Evolutionary conservation across 1,140 invertebrate genomes (phyloP).

Genomic region (Rhopalosiphum maidis): DNA sequence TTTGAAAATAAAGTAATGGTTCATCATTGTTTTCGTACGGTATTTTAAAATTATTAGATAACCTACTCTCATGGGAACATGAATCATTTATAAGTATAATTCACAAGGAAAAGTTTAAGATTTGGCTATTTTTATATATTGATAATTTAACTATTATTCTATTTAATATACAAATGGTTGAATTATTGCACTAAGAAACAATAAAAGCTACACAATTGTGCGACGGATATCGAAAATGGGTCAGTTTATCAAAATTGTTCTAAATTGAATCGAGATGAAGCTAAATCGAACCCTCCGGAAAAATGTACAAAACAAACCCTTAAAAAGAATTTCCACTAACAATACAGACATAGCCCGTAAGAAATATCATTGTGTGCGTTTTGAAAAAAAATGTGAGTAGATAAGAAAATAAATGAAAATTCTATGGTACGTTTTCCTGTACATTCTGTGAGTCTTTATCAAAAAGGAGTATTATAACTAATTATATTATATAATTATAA

Average conservation of each 20-base stretch:
- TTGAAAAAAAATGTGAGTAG: background rate
- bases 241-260: background rate
- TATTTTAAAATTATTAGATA: background rate
- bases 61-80: background rate
- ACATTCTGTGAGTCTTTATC: background rate
- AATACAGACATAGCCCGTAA: background rate
- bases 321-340: background rate
- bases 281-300: background rate
- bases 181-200: background rate
- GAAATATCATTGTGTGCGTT: background rate
- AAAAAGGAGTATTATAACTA: background rate
- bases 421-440: background rate
- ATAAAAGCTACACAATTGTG: background rate
- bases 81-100: background rate
- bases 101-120: background rate
- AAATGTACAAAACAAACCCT: background rate
- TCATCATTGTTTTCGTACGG: background rate
- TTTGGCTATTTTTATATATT: background rate
- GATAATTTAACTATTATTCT: background rate
- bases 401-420: background rate
- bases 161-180: background rate
- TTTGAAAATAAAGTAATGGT: background rate
- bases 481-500: background rate
- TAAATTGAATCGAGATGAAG: background rate
- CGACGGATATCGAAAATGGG: background rate